These are phyloP conservation scores for Meloidogyne chitwoodi DNA, from an alignment of 1,140 invertebrate species.

Conservation along the genomic window DNA sequence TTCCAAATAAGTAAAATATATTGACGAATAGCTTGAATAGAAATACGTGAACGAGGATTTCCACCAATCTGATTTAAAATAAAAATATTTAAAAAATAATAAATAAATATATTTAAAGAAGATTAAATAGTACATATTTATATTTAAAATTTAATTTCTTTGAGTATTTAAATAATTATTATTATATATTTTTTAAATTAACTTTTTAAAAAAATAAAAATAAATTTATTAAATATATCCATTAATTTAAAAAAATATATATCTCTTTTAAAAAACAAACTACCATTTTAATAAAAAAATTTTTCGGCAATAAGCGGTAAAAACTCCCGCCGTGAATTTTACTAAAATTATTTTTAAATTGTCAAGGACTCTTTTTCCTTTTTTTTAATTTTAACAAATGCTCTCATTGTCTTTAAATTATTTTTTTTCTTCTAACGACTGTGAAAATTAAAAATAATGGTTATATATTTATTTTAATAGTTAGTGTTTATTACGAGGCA, in stretches of 20 bases:
- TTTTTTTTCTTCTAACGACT: not conserved
- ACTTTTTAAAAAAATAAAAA: too few relatives aligned
- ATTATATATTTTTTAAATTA: not conserved
- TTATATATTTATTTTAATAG: not conserved
- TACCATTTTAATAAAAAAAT: not conserved
- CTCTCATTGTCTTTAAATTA: not conserved
- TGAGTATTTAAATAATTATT: not conserved
- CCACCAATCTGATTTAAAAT: conserved; percentile 50
- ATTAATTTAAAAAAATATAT: not conserved
- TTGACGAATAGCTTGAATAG: conserved; percentile 48
- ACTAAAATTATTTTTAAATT: not conserved
- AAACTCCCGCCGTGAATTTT: not conserved
- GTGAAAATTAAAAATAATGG: not conserved
- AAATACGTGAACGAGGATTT: conserved; percentile 42
- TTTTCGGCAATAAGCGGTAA: not conserved
- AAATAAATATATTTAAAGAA: not conserved
- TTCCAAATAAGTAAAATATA: conserved; percentile 38
- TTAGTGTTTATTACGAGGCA: not conserved
- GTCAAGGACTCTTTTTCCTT: not conserved
- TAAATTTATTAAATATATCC: too few relatives aligned
- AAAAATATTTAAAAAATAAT: not conserved
- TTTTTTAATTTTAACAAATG: not conserved
- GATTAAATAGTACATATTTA: too few relatives aligned
- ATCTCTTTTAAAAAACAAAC: not conserved
- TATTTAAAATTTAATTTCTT: not conserved